phyloP scores from a whole-genome alignment of 1,140 invertebrate species.

The Antheraea pernyi region DNA sequence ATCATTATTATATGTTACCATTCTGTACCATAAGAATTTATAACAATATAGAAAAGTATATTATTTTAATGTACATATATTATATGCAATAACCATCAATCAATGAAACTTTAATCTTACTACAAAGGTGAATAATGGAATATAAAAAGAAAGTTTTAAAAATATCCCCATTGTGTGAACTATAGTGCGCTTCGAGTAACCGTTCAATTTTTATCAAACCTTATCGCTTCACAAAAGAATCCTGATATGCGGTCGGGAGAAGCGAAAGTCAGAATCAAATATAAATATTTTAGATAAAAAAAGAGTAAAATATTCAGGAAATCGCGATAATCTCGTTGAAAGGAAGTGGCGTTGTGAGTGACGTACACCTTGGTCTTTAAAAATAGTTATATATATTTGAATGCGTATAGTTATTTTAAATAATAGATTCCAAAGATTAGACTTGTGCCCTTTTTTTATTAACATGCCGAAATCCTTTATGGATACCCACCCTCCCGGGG shows the following conservation, averaged over 20 bases:
- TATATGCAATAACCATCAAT: too few relatives aligned
- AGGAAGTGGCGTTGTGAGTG: constrained; percentile 61
- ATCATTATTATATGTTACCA: too few relatives aligned
- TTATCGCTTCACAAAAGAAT: constrained; percentile 63
- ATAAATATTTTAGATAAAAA: constrained; percentile 67
- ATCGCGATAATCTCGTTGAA: constrained; percentile 70
- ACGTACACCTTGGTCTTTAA: constrained; percentile 61
- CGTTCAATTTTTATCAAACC: constrained; percentile 48
- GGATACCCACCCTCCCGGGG: too few relatives aligned
- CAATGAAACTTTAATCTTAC: too few relatives aligned
- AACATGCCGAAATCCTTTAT: too few relatives aligned
- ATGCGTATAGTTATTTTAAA: neutral
- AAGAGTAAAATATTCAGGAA: constrained; percentile 69
- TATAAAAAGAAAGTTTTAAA: constrained; percentile 21
- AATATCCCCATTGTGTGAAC: constrained; percentile 24
- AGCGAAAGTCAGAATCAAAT: constrained; percentile 51
- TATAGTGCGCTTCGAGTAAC: constrained; percentile 38
- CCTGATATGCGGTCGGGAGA: constrained; percentile 58
- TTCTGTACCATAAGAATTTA: too few relatives aligned
- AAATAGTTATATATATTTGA: constrained; percentile 29
- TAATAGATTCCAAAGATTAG: neutral
- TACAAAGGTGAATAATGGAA: neutral
- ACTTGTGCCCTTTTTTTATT: too few relatives aligned
- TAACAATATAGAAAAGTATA: too few relatives aligned
- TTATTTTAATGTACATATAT: too few relatives aligned